Evolutionary conservation across 2,113 vertebrate species (phyloP).

Genomic region (Lipophrys pholis): DNA sequence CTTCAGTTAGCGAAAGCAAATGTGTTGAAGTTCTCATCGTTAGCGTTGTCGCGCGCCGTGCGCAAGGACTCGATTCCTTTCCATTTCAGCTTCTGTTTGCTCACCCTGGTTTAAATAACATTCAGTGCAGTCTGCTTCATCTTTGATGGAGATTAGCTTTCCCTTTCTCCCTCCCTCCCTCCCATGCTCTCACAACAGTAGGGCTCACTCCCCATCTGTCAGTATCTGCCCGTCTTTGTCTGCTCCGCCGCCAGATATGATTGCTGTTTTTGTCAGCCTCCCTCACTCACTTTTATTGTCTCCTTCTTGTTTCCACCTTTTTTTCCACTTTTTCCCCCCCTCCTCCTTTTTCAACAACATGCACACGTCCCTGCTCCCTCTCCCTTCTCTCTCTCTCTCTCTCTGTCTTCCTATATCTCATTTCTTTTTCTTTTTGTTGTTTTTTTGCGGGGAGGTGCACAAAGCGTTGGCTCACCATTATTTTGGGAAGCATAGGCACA

Average conservation of each 20-base stretch:
- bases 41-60: not conserved
- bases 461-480: slow-evolving; percentile 27
- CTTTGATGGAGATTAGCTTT: slow-evolving; percentile 43
- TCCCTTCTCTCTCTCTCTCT: no score
- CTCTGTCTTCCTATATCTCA: not conserved
- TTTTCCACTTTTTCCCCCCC: not conserved
- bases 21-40: not conserved
- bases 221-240: slow-evolving; percentile 49
- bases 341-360: not conserved
- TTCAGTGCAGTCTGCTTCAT: slow-evolving; percentile 54
- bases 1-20: not conserved
- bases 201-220: slow-evolving; percentile 51
- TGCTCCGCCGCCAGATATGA: slow-evolving; percentile 43
- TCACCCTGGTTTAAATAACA: slow-evolving; percentile 47
- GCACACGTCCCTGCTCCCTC: not conserved
- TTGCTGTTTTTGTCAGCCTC: slow-evolving; percentile 36
- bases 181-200: slow-evolving; percentile 20
- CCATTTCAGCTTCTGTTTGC: slow-evolving; percentile 10
- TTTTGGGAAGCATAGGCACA: slow-evolving; percentile 42
- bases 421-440: not conserved
- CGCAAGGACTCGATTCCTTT: not conserved
- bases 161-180: not conserved
- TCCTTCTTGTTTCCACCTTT: slow-evolving; percentile 11
- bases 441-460: not conserved
- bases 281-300: slow-evolving; percentile 24